Evolutionary conservation across 2,888 invertebrate species (phyloP), one percentile per base, ranked within the genome.

Genomic region (Nebria salina): DNA sequence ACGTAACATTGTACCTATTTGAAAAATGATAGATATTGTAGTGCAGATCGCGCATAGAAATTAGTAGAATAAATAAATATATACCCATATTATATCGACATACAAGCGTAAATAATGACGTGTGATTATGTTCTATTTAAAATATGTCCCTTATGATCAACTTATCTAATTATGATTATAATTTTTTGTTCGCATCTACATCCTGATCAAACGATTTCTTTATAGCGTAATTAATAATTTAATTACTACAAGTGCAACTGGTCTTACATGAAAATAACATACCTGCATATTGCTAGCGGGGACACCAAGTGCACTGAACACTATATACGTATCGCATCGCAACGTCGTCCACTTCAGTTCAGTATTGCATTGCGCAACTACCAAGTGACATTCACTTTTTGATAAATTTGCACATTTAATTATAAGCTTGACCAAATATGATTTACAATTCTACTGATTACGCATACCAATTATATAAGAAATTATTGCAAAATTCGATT

Each of bases 181-280:
- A 25, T 68, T 68, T 68, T 8, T 68, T 8, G 25, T 25, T 68
- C 7, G 20, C 15, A 15, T 80, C 54, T 65, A 80, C 70, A 72
- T 80, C 70, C 80, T 75, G 64, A 74, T 41, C 66, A 75, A 70
- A 75, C 75, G 68, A 54, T 75, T 79, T 74, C 66, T 73, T 79
- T 70, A 25, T 65, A 66, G 42, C 42, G 79, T 75, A 80, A 80
- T 80, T 75, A 80, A 80, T 80, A 80, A 80, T 80, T 80, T 80
- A 80, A 80, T 80, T 80, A 80, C 54, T 54, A 42, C 41, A 25
- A 75, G 70, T 74, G 64, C 80, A 72, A 80, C 80, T 80, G 72
- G 80, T 80, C 72, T 80, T 72, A 80, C 80, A 72, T 70, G 75
- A 65, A 75, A 80, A 80, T 80, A 75, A 80, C 80, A 80, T 80